Conservation (phyloP, 2,113 vertebrate species). For the Myotis yumanensis region DNA sequence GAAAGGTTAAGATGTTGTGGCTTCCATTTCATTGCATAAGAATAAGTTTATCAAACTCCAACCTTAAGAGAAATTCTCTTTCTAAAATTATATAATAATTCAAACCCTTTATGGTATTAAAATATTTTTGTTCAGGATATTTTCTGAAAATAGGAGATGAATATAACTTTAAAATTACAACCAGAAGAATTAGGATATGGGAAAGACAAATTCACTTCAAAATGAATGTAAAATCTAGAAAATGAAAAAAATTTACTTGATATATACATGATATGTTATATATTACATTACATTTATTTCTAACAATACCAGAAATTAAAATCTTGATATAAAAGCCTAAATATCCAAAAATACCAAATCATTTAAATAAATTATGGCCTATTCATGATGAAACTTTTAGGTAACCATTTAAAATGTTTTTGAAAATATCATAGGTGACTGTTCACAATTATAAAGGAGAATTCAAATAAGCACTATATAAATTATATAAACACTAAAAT, state of each 20-base stretch:
- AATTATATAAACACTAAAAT: slow-evolving; percentile 22
- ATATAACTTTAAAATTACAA: slow-evolving; percentile 41
- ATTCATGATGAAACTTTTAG: slow-evolving; percentile 14
- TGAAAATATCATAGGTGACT: background rate
- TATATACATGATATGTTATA: background rate
- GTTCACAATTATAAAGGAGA: background rate
- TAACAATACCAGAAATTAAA: slow-evolving; percentile 33
- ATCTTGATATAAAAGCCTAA: background rate
- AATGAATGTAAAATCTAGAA: slow-evolving; percentile 42
- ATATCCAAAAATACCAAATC: background rate
- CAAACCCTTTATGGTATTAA: background rate
- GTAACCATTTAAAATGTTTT: background rate
- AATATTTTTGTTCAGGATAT: slow-evolving; percentile 9
- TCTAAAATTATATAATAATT: slow-evolving; percentile 31
- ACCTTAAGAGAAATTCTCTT: slow-evolving; percentile 35
- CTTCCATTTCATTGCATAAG: background rate
- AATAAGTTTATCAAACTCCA: slow-evolving; percentile 38
- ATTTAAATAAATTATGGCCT: slow-evolving; percentile 23
- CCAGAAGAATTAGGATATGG: background rate
- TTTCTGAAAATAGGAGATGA: slow-evolving; percentile 38
- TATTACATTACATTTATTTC: background rate
- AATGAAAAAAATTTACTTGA: slow-evolving; percentile 19
- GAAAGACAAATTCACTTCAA: background rate
- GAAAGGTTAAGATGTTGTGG: background rate
- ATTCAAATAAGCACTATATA: slow-evolving; percentile 22